Conservation (phyloP, 1,140 invertebrate genomes). For the Neuroterus valhalla region DNA sequence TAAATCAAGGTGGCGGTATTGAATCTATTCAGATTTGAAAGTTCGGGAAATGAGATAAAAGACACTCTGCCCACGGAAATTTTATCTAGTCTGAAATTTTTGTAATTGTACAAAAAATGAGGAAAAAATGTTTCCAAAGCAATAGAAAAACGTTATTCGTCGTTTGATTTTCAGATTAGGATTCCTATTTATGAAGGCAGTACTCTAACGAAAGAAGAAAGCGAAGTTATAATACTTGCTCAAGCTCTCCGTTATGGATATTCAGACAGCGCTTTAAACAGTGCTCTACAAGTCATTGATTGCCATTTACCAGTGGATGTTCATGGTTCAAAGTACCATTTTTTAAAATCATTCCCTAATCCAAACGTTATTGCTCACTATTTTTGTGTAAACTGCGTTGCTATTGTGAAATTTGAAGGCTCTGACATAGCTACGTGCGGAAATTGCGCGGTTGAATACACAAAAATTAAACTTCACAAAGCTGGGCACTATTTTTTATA, state of each 20-base stretch:
- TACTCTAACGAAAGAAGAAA: not conserved
- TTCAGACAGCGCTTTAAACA: not conserved
- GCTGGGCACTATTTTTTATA: conserved; percentile 14
- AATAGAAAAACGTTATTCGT: no score
- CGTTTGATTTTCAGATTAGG: not conserved
- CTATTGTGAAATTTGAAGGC: not conserved
- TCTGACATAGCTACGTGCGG: not conserved
- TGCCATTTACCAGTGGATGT: not conserved
- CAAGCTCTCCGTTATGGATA: not conserved
- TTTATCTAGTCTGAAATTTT: no score
- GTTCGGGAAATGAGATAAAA: no score
- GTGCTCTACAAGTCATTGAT: not conserved
- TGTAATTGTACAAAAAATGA: no score
- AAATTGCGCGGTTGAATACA: not conserved
- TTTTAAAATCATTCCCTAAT: not conserved
- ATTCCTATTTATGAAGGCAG: not conserved
- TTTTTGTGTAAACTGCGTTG: not conserved
- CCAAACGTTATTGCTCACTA: not conserved
- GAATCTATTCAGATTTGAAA: no score
- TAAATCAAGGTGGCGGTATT: no score
- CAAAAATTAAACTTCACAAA: not conserved
- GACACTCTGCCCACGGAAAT: no score
- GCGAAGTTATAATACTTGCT: not conserved
- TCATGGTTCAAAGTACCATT: not conserved
- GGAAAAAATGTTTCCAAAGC: no score